phyloP scores from a whole-genome alignment of 2,888 invertebrate genomes.

The Psylliodes chrysocephalus region DNA sequence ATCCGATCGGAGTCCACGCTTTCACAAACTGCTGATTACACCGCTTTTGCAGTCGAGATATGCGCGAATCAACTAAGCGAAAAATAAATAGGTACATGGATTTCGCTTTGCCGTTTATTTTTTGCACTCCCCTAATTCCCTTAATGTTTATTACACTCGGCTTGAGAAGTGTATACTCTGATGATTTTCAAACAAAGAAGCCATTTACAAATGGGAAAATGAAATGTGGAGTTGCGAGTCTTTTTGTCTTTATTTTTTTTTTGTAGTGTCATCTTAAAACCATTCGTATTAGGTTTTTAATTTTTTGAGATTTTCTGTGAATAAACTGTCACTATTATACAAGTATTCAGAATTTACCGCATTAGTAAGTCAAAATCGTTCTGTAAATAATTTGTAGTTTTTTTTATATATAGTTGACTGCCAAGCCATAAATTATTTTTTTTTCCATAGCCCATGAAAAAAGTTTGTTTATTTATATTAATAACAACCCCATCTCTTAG shows the following conservation, averaged over 20 bases:
- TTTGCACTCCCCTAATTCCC: slow-evolving; percentile 37
- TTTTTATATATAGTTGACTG: no score
- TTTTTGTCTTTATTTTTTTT: not conserved
- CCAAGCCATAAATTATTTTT: no score
- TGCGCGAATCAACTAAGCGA: slow-evolving; percentile 43
- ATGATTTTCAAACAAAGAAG: slow-evolving; percentile 31
- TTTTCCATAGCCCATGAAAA: no score
- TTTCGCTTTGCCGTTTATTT: slow-evolving; percentile 36
- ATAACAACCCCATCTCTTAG: no score
- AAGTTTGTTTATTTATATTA: no score
- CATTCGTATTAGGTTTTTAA: no score
- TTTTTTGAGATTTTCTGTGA: no score
- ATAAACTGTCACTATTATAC: no score
- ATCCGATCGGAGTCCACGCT: slow-evolving; percentile 39
- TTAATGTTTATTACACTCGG: slow-evolving; percentile 41
- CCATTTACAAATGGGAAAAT: slow-evolving; percentile 32
- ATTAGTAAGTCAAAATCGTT: no score
- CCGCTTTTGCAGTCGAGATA: slow-evolving; percentile 43
- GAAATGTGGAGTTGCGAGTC: not conserved
- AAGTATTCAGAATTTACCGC: no score
- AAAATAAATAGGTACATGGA: slow-evolving; percentile 45
- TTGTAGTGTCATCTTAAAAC: no score
- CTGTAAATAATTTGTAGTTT: no score
- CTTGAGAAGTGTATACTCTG: slow-evolving; percentile 30
- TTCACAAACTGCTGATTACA: slow-evolving; percentile 57